phyloP scores from a whole-genome alignment of 2,797 vertebrate genomes.

The Micropoecilia bifurca region DNA sequence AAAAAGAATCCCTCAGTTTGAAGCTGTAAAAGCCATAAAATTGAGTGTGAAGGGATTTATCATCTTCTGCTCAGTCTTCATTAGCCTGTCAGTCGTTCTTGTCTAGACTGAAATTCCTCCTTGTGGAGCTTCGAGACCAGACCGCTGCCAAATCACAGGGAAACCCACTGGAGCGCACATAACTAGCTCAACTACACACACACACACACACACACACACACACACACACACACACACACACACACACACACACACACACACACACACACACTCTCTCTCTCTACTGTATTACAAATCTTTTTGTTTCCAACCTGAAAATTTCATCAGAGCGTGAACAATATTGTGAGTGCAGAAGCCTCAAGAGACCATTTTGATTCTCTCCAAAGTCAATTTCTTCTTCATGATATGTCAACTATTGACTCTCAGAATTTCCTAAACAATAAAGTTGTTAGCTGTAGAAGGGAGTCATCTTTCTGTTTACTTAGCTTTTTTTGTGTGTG shows the following conservation, averaged over 20 bases:
- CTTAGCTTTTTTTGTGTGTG: neutral
- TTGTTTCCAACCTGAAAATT: conserved; percentile 47
- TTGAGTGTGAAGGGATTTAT: conserved; percentile 50
- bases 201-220: neutral
- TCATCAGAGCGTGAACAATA: conserved; percentile 40
- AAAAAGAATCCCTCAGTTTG: conserved; percentile 47
- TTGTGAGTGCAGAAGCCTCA: conserved; percentile 22
- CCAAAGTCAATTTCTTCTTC: conserved; percentile 39
- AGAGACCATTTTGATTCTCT: conserved; percentile 45
- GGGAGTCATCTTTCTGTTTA: neutral
- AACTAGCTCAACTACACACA: conserved; percentile 12
- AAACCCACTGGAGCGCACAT: conserved; percentile 37
- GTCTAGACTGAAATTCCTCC: conserved; percentile 45
- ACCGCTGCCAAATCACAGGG: conserved; percentile 30
- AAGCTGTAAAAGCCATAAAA: conserved; percentile 29
- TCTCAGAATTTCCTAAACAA: conserved; percentile 10
- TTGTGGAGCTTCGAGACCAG: conserved; percentile 38
- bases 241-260: neutral
- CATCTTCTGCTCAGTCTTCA: conserved; percentile 50
- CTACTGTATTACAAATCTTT: conserved; percentile 36
- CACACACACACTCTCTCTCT: neutral
- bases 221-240: neutral
- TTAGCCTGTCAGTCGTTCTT: conserved; percentile 37
- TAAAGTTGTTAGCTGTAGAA: neutral
- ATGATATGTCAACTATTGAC: conserved; percentile 5